Base-by-base conservation (phyloP, 2,113 vertebrate genomes). In the Cyprinodon tularosa region DNA sequence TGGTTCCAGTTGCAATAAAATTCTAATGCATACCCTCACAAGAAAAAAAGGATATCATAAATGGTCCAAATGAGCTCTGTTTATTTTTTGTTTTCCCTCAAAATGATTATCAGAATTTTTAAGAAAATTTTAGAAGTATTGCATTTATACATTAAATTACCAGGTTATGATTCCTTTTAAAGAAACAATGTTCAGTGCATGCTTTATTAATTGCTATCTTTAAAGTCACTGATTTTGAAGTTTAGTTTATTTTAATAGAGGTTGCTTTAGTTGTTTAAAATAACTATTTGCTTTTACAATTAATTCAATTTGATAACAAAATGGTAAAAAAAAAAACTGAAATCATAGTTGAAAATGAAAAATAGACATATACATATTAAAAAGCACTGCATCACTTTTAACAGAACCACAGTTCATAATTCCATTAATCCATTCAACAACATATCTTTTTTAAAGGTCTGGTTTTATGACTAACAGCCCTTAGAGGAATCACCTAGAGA, bases 121-220 rank as follows among this genome's bases (percentile, higher is more conserved):
- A 29, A 29, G 29, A 29, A 29, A 29, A 29, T 29, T 29, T 29
- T 29, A 29, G 29, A 29, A 29, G 29, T 29, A 29, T 29, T 29
- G 29, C 29, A 29, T 29, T 1, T 29, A 29, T 29, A 29, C 29
- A 29, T 29, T 29, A 29, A 29, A 29, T 29, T 29, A 29, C 29
- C 29, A 29, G 29, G 29, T 29, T 29, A 29, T 29, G 29, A 29
- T 29, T 29, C 29, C 29, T 29, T 29, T 29, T 29, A 29, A 12
- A 10, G 12, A 71, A 68, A 67, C 36, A 22, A 70, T 74, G 68
- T 66, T 50, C 1, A 38, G 0, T 7, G 37, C 44, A 66, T 36
- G 45, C 47, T 45, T 71, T 37, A 70, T 82, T 76, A 48, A 74
- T 78, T 61, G 44, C n/a, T 57, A 66, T 44, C 74, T 59, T 61